Conservation (phyloP, 2,888 invertebrate species). For the Notocelia uddmanniana region DNA sequence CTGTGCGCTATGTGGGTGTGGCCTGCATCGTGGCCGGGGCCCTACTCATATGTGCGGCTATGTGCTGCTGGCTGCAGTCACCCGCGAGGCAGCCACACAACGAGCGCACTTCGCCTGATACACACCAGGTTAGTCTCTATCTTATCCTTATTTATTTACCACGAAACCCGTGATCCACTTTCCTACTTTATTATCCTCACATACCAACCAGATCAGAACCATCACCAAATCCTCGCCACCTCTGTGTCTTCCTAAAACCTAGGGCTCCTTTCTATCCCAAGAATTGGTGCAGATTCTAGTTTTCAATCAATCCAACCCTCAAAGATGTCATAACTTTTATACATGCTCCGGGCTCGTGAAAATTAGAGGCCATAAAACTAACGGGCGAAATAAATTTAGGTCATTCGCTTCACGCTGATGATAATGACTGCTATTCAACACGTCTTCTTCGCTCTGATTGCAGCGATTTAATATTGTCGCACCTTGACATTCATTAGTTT, state of each 20-base stretch:
- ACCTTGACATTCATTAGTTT: constrained; percentile 36
- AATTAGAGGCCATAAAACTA: neutral
- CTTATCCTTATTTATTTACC: no score
- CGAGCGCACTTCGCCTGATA: constrained; percentile 77
- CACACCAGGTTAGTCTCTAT: constrained; percentile 73
- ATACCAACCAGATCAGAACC: no score
- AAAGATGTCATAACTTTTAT: neutral
- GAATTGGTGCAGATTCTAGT: no score
- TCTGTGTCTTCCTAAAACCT: neutral
- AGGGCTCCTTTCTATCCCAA: neutral
- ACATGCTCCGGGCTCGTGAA: neutral
- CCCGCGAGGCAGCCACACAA: constrained; percentile 78
- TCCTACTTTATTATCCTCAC: no score
- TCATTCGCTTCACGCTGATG: constrained; percentile 19
- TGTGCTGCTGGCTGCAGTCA: constrained; percentile 90
- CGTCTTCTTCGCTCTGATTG: constrained; percentile 30
- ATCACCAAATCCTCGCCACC: no score
- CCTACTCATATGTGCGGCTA: constrained; percentile 89
- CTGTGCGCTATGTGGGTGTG: constrained; percentile 90
- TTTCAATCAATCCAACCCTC: neutral
- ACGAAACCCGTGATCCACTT: no score
- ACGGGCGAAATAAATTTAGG: constrained; percentile 4
- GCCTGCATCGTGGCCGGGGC: constrained; percentile 91
- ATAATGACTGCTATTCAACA: constrained; percentile 22
- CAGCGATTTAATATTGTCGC: constrained; percentile 12